A percentile compares a stretch with the other conserved stretches of the same genome.
Evolutionary conservation across 1,140 invertebrate species (phyloP).

Genomic region (Popillia japonica): DNA sequence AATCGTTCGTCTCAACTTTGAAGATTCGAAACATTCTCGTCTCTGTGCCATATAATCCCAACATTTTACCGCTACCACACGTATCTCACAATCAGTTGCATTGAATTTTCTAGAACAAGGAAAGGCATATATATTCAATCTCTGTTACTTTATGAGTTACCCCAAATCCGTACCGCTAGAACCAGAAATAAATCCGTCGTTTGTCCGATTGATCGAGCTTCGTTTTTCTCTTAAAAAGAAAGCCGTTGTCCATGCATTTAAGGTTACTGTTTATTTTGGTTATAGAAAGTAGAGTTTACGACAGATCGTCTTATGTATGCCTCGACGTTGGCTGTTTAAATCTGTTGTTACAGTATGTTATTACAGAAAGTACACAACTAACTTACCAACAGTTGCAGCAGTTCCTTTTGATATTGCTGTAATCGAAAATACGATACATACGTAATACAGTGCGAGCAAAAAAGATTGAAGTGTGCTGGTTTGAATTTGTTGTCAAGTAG

Average conservation of each 20-base stretch:
- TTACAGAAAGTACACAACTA: no score
- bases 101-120: not conserved
- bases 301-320: no score
- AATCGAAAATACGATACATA: no score
- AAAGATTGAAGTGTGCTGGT: no score
- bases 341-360: no score
- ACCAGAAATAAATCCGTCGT: slow-evolving; percentile 14
- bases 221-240: not conserved
- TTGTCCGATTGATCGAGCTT: not conserved
- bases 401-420: no score
- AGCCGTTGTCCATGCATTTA: no score
- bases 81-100: slow-evolving; percentile 25
- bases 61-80: slow-evolving; percentile 8
- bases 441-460: not conserved
- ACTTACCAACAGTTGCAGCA: no score
- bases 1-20: slow-evolving; percentile 29
- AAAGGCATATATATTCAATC: slow-evolving; percentile 35
- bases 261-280: no score
- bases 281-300: no score
- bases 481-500: no score
- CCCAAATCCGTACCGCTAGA: not conserved
- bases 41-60: slow-evolving; percentile 21
- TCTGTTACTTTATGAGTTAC: slow-evolving; percentile 34
- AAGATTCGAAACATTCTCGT: slow-evolving; percentile 34
- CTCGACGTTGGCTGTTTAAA: no score